Conservation (phyloP, 2,888 invertebrate species). For the Selenia dentaria region DNA sequence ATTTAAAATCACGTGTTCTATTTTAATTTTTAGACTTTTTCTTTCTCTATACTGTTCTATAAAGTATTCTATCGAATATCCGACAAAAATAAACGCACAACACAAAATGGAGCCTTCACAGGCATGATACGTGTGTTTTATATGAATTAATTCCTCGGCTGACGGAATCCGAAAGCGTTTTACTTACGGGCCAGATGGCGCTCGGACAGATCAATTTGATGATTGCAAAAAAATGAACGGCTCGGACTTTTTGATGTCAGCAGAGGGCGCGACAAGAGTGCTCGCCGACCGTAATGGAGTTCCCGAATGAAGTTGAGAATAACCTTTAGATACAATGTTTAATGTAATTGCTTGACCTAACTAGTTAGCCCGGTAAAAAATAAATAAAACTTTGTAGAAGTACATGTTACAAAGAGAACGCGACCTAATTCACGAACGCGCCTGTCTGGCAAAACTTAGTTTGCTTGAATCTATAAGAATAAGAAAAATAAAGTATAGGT, state of each 20-base stretch:
- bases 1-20: too few relatives aligned
- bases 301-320: conserved; percentile 19
- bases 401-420: too few relatives aligned
- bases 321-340: too few relatives aligned
- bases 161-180: conserved; percentile 75
- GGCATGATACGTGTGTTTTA: conserved; percentile 70
- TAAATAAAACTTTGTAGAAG: too few relatives aligned
- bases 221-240: conserved; percentile 78
- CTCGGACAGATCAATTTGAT: conserved; percentile 83
- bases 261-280: conserved; percentile 43
- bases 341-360: too few relatives aligned
- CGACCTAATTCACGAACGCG: too few relatives aligned
- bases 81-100: conserved; percentile 37
- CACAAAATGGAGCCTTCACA: conserved; percentile 42
- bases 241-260: conserved; percentile 74
- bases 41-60: too few relatives aligned
- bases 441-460: too few relatives aligned
- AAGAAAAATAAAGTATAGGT: too few relatives aligned
- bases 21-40: too few relatives aligned
- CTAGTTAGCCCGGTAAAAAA: too few relatives aligned
- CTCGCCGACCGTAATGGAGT: conserved; percentile 13
- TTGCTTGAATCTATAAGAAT: too few relatives aligned
- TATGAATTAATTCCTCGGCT: conserved; percentile 83
- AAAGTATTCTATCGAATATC: background rate
- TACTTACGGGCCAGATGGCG: conserved; percentile 82